These are phyloP conservation scores for Ophion obscuratus DNA, from an alignment of 2,888 invertebrate genomes.

Conservation along the genomic window DNA sequence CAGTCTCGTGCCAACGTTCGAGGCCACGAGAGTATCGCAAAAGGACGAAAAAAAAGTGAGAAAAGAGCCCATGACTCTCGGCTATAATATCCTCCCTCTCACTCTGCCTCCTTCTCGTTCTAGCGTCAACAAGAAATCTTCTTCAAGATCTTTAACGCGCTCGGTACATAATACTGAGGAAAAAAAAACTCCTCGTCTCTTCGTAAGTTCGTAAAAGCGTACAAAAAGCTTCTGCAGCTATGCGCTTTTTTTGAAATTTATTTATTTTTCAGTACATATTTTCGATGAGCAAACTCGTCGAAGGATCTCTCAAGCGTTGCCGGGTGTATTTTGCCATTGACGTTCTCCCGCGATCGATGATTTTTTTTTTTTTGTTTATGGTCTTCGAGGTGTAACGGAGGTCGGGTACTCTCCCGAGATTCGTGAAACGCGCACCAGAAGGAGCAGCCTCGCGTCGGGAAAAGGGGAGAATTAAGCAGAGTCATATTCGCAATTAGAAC, in stretches of 20 bases:
- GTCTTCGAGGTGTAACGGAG: not conserved
- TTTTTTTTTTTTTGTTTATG: not conserved
- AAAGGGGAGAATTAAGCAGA: conserved; percentile 79
- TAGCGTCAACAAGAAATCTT: conserved; percentile 46
- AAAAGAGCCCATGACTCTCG: conserved; percentile 42
- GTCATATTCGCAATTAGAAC: conserved; percentile 83
- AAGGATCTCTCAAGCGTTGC: not conserved
- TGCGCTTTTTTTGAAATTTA: no score
- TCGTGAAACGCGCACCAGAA: conserved; percentile 14
- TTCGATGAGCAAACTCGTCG: conserved; percentile 1
- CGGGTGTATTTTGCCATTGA: no score
- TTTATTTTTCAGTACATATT: not conserved
- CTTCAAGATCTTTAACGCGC: conserved; percentile 46
- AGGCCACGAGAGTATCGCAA: conserved; percentile 37
- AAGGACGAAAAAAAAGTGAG: conserved; percentile 1
- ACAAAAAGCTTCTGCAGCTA: no score
- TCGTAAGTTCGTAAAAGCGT: conserved; percentile 36
- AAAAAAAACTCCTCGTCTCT: conserved; percentile 8
- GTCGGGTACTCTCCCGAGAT: conserved; percentile 27
- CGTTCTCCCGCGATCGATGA: not conserved
- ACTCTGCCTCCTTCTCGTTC: conserved; percentile 12
- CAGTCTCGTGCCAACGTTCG: conserved; percentile 60
- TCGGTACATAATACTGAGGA: conserved; percentile 20
- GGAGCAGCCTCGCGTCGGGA: conserved; percentile 27
- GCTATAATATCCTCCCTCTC: conserved; percentile 6